Base-by-base conservation (phyloP, 1,140 invertebrate genomes). In the Penaeus japonicus region DNA sequence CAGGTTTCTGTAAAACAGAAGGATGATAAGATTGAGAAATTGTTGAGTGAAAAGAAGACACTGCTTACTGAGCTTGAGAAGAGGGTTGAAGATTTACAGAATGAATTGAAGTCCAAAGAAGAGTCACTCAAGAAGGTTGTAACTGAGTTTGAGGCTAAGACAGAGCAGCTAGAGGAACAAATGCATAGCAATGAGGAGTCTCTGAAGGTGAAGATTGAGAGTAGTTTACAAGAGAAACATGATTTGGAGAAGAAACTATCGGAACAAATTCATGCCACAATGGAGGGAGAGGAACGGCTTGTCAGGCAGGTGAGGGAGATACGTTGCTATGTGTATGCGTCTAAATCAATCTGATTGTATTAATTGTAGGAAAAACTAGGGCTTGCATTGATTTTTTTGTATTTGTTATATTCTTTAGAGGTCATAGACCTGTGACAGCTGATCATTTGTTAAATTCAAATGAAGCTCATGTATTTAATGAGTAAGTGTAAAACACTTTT, bases 21-120 rank as follows among this genome's bases (percentile, higher is more conserved):
- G 20, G 77, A 88, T 32, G 80, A 77, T 18, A 88, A 88, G 24
- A 88, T 88, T 30, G 62, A 83, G 57, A 88, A 39, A 5, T 77
- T 88, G 22, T 65, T 83, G 17, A 32, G 32, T 30, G 86, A 88
- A 39, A 88, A 88, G 62, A 88, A 83, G 22, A 4, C 35, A 1
- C 75, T 88, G 53, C 65, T 88, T 30, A 32, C 7, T 57, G 86
- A 88, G 65, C 54, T 88, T 18, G 86, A 57, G 35, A 83, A 75
- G 27, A 83, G 32, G 39, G 80, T 88, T 53, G 86, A 82, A n/a
- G 86, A 77, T n/a, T 24, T 83, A 15, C 62, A 88, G 24, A 54
- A 57, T 32, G 86, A 88, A 57, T 30, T 88, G n/a, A 57, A 88
- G 30, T 47, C 82, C 17, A 88, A 88, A 88, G 80, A 88, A 59